These are phyloP conservation scores for Callimorpha dominula DNA, from an alignment of 2,888 invertebrate species.

Conservation along the genomic window DNA sequence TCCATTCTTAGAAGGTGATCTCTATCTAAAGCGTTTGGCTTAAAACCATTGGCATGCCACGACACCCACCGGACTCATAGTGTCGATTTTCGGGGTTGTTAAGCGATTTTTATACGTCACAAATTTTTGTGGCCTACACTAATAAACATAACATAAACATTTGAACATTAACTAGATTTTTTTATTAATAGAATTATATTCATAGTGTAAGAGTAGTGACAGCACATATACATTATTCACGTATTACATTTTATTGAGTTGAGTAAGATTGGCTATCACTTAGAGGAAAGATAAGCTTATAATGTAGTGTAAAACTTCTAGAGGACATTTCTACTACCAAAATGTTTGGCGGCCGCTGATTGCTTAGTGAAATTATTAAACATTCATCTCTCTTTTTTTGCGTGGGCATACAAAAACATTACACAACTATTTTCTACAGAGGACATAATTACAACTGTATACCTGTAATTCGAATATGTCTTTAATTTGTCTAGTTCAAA, in stretches of 20 bases:
- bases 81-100: constrained; percentile 71
- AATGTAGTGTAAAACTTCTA: constrained; percentile 42
- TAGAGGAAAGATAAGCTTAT: constrained; percentile 47
- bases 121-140: constrained; percentile 69
- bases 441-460: not conserved
- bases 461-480: not conserved
- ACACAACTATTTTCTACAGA: not conserved
- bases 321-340: constrained; percentile 12
- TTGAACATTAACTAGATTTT: constrained; percentile 40
- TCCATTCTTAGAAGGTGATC: constrained; percentile 79
- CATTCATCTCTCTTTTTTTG: not conserved
- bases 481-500: too few species aligned
- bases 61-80: constrained; percentile 74
- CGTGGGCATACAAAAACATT: not conserved
- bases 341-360: not conserved
- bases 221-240: constrained; percentile 63
- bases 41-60: constrained; percentile 83
- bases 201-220: constrained; percentile 51
- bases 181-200: constrained; percentile 39
- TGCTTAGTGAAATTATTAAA: not conserved
- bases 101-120: constrained; percentile 65
- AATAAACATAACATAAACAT: constrained; percentile 52
- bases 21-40: constrained; percentile 83
- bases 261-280: constrained; percentile 57
- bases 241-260: constrained; percentile 51